Percentiles rank a stretch among this genome's conserved stretches.
These are phyloP conservation scores for Pongo pygmaeus DNA, from an alignment of 2,113 vertebrate genomes.

Conservation along the genomic window DNA sequence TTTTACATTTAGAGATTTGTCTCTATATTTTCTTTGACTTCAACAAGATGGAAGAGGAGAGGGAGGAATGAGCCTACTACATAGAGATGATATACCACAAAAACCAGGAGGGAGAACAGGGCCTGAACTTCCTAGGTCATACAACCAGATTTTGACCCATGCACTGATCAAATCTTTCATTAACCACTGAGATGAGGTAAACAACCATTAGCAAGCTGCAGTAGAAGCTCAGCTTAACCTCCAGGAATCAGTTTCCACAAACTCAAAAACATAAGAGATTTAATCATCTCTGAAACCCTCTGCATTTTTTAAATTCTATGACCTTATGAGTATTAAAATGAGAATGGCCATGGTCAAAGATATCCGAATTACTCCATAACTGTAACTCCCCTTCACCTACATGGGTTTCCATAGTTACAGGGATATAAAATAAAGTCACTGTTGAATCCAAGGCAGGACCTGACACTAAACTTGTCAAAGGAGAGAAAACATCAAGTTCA, in stretches of 20 bases:
- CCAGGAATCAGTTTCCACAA: too few relatives aligned
- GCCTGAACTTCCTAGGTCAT: background rate
- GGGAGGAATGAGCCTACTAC: background rate
- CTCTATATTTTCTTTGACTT: background rate
- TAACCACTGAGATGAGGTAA: background rate
- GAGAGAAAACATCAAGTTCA: constrained; percentile 5
- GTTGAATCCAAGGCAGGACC: background rate
- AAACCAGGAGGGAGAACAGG: background rate
- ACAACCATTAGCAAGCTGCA: background rate
- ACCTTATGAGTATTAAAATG: background rate
- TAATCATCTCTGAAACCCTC: background rate
- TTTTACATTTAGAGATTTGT: background rate
- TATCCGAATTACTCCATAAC: background rate
- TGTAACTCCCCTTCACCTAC: background rate
- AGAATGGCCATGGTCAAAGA: background rate
- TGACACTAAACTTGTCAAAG: background rate
- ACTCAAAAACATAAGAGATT: background rate
- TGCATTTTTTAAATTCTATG: constrained; percentile 8
- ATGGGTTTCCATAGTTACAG: background rate
- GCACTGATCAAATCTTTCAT: background rate
- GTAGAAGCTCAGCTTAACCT: background rate
- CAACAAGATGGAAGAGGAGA: background rate
- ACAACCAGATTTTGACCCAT: background rate
- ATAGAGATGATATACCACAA: background rate
- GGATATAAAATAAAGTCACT: background rate